Evolutionary conservation across 2,888 invertebrate genomes (phyloP).

Genomic region (Andrena bucephala): DNA sequence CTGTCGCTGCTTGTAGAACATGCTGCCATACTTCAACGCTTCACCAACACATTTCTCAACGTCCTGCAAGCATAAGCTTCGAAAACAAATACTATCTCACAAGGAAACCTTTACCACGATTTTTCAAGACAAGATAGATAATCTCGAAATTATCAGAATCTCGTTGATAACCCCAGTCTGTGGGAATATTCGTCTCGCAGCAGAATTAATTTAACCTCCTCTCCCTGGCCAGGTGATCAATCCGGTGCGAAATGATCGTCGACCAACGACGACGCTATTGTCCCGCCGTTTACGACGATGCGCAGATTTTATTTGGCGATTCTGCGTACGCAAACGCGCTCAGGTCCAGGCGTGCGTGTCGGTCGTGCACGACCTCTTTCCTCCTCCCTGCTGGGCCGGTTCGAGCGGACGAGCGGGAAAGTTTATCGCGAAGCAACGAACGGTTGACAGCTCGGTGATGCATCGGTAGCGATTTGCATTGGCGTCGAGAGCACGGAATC

Average conservation of each 20-base stretch:
- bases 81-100: not conserved
- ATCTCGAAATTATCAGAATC: conserved; percentile 15
- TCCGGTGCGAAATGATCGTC: conserved; percentile 10
- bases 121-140: not conserved
- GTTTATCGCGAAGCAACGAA: conserved; percentile 78
- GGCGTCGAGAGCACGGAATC: conserved; percentile 71
- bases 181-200: conserved; percentile 7
- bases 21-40: conserved; percentile 25
- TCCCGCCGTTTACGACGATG: conserved; percentile 18
- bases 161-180: conserved; percentile 3
- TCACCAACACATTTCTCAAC: conserved; percentile 39
- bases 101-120: too few relatives aligned
- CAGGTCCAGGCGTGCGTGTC: conserved; percentile 53
- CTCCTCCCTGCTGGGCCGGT: conserved; percentile 55
- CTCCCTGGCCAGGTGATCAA: conserved; percentile 14
- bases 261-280: conserved; percentile 40
- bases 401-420: conserved; percentile 72
- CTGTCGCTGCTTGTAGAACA: conserved; percentile 35
- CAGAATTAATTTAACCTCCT: conserved; percentile 24
- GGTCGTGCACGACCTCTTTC: conserved; percentile 58
- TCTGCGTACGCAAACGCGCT: conserved; percentile 23
- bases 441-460: conserved; percentile 79
- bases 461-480: conserved; percentile 79
- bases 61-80: not conserved
- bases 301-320: conserved; percentile 50